Conservation (phyloP, 2,888 invertebrate genomes). For the Axea sp. region DNA sequence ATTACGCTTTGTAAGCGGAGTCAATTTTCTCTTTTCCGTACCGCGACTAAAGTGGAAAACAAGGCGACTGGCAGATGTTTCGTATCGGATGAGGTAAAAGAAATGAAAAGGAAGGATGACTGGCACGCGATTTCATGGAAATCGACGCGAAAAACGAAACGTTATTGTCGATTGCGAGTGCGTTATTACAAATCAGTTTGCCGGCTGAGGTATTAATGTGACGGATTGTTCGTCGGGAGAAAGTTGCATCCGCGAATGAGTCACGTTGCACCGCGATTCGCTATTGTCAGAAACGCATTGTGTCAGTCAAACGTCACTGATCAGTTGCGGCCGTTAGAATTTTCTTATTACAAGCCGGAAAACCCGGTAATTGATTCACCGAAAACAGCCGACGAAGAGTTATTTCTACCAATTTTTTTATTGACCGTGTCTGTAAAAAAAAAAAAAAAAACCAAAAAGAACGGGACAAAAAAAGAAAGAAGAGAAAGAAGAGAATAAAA, state of each 20-base stretch:
- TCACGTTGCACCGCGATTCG: slow-evolving; percentile 25
- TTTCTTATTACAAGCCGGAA: too few species aligned
- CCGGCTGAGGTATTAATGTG: slow-evolving; percentile 27
- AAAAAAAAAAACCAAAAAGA: too few species aligned
- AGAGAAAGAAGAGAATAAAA: too few species aligned
- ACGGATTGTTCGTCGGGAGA: slow-evolving; percentile 36
- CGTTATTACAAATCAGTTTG: slow-evolving; percentile 19
- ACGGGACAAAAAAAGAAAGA: too few species aligned
- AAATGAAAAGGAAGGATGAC: slow-evolving; percentile 7
- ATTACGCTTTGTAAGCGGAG: slow-evolving; percentile 22
- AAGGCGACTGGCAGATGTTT: slow-evolving; percentile 6
- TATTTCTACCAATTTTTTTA: too few species aligned
- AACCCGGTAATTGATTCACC: too few species aligned
- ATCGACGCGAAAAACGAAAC: slow-evolving; percentile 18
- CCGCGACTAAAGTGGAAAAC: slow-evolving; percentile 9
- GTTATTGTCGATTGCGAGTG: not conserved
- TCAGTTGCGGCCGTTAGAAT: slow-evolving; percentile 23
- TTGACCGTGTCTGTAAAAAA: too few species aligned
- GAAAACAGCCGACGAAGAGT: too few species aligned
- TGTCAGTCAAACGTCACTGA: slow-evolving; percentile 5
- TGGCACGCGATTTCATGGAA: slow-evolving; percentile 4
- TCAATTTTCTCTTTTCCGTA: slow-evolving; percentile 21
- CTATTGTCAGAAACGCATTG: slow-evolving; percentile 28
- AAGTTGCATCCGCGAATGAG: slow-evolving; percentile 54
- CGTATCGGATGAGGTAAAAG: not conserved